These are phyloP conservation scores for Drosophila austrosaltans DNA, from an alignment of 2,888 invertebrate species.

Conservation along the genomic window DNA sequence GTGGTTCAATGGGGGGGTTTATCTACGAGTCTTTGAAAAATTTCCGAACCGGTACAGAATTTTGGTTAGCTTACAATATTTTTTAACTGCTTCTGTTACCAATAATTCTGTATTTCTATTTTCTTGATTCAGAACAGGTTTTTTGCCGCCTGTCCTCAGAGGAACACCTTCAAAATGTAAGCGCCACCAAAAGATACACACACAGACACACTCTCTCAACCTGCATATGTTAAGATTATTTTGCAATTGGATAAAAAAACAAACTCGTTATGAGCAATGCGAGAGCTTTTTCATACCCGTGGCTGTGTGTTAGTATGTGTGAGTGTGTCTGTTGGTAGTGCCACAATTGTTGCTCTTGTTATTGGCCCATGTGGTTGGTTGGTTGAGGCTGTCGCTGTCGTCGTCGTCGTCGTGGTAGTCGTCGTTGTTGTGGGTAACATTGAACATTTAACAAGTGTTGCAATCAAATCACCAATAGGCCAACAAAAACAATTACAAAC, in stretches of 20 bases:
- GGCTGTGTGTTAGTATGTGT: conserved; percentile 33
- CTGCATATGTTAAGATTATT: conserved; percentile 57
- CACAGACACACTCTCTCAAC: conserved; percentile 19
- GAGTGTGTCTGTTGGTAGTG: conserved; percentile 65
- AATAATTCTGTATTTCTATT: conserved; percentile 16
- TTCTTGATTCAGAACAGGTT: conserved; percentile 12
- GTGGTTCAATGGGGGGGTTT: not conserved
- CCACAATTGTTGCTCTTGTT: conserved; percentile 79
- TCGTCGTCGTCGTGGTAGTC: conserved; percentile 50
- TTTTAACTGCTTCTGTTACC: not conserved
- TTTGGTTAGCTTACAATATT: not conserved
- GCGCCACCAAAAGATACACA: conserved; percentile 19
- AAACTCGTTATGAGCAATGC: conserved; percentile 74
- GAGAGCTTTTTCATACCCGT: conserved; percentile 38
- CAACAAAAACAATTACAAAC: conserved; percentile 60
- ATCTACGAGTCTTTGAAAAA: not conserved
- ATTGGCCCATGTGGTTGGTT: conserved; percentile 59
- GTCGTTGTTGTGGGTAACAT: conserved; percentile 69
- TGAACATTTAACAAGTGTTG: conserved; percentile 77
- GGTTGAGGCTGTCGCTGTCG: conserved; percentile 39
- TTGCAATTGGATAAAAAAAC: conserved; percentile 76
- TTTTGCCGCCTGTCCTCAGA: not conserved
- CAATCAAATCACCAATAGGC: conserved; percentile 72
- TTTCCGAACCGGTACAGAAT: conserved; percentile 6
- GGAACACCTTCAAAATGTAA: conserved; percentile 44